Percentiles rank a stretch among this genome's conserved stretches.
Evolutionary conservation across 2,888 invertebrate genomes (phyloP).

Genomic region (Perizoma affinitatum): DNA sequence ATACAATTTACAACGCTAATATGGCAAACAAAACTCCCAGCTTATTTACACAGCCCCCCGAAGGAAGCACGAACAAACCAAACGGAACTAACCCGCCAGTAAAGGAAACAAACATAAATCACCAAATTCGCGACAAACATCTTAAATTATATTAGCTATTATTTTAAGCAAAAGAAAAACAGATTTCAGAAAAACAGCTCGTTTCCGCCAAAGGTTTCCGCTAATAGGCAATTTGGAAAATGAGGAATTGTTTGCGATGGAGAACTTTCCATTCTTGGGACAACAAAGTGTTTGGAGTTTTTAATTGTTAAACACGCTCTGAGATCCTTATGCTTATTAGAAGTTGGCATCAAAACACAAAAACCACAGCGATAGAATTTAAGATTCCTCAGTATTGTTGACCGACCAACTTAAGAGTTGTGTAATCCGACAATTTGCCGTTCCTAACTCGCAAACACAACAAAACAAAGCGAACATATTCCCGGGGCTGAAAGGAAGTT

Average conservation of each 20-base stretch:
- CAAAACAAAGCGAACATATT: conserved; percentile 80
- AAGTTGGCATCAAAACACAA: conserved; percentile 64
- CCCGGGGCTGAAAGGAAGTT: conserved; percentile 76
- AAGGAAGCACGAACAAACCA: conserved; percentile 72
- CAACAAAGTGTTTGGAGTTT: conserved; percentile 54
- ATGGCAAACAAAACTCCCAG: conserved; percentile 70
- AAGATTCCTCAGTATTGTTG: conserved; percentile 70
- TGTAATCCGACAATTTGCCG: conserved; percentile 80
- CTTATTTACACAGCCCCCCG: conserved; percentile 74
- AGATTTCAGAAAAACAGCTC: conserved; percentile 53
- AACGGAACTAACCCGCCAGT: conserved; percentile 58
- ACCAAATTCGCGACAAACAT: conserved; percentile 71
- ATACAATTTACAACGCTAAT: conserved; percentile 71
- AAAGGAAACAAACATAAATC: conserved; percentile 75
- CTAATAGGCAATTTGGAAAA: conserved; percentile 62
- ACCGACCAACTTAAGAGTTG: conserved; percentile 77
- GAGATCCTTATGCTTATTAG: conserved; percentile 35
- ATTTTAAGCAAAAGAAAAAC: conserved; percentile 64
- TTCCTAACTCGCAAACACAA: conserved; percentile 79
- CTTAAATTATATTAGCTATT: conserved; percentile 62
- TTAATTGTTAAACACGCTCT: conserved; percentile 47
- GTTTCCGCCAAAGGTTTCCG: conserved; percentile 52
- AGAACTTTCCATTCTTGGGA: conserved; percentile 59
- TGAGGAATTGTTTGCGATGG: conserved; percentile 58
- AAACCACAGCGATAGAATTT: conserved; percentile 60